Evolutionary conservation across 1,140 invertebrate species (phyloP), one percentile per base, ranked within the genome.

Genomic region (Diachasma alloeum): DNA sequence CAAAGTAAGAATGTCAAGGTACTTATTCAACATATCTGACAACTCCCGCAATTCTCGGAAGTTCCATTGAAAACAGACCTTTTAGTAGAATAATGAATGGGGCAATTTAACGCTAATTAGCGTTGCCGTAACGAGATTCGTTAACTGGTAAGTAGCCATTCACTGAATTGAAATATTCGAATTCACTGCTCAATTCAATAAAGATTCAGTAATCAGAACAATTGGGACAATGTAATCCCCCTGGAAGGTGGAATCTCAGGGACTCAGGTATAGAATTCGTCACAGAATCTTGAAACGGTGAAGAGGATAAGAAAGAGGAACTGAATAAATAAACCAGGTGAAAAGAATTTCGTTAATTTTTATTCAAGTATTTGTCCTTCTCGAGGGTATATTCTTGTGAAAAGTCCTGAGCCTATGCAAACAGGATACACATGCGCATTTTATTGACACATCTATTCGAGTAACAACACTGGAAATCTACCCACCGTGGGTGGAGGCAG

Each of bases 71-170:
- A 82, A 82, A 76, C 67, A 80, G 73, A 63, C 70, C 76, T 77
- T 82, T 84, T 74, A 81, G 79, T 72, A 74, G 76, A 81, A 80
- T 80, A 80, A 84, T 83, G 79, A 83, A 79, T 77, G 78, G 80
- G 82, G 81, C 82, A 82, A 83, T 85, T 85, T 81, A 82, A 77
- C 76, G 80, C 71, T 85, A 82, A 84, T 85, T 82, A 82, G 82
- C 79, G 76, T 80, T 82, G 72, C 74, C 77, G 72, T 78, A 79
- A 79, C 75, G 67, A 78, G 75, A 68, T 76, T 74, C 76, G 59
- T 13, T 31, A 63, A 24, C 24, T 31, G 31, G n/a, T 56, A 22
- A 56, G 48, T 8, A 56, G 19, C 22, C 13, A 63, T 63, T 63
- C 59, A 24, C 6, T 17, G n/a, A n/a, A 56, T 56, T 75, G 48